Percentiles rank a stretch among this genome's conserved stretches.
Evolutionary conservation across 2,113 vertebrate genomes (phyloP).

Genomic region (Ptilorrhoa leucosticta): DNA sequence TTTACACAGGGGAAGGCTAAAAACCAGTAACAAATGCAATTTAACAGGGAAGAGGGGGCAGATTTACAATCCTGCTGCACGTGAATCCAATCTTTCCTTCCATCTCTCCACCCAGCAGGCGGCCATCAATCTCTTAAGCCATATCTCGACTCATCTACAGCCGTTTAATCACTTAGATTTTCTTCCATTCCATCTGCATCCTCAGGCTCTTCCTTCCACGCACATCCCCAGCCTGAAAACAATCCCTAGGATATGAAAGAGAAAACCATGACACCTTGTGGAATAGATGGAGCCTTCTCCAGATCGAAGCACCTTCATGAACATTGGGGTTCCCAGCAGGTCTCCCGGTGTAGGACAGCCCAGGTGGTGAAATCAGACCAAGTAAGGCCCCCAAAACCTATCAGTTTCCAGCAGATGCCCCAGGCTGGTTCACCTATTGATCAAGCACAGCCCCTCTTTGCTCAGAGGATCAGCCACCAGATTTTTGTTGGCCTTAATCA

Average conservation of each 20-base stretch:
- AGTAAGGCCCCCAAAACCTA: background rate
- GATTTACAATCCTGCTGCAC: background rate
- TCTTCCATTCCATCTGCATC: constrained; percentile 25
- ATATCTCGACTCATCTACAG: constrained; percentile 16
- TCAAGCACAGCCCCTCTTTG: background rate
- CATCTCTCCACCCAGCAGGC: background rate
- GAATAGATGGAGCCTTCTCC: constrained; percentile 3
- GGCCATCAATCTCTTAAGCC: constrained; percentile 19
- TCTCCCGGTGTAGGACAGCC: background rate
- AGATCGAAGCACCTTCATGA: background rate
- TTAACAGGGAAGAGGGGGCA: background rate
- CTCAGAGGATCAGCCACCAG: constrained; percentile 25
- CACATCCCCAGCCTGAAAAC: constrained; percentile 27
- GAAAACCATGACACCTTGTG: constrained; percentile 52
- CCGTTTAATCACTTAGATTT: constrained; percentile 21
- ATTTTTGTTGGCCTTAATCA: constrained; percentile 50
- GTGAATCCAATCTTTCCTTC: background rate
- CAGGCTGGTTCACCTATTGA: background rate
- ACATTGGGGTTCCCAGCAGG: background rate
- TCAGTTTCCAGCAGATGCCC: background rate
- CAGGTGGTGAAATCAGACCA: background rate
- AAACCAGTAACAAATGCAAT: background rate
- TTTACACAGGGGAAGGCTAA: background rate
- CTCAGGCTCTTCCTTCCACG: constrained; percentile 19
- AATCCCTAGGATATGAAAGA: constrained; percentile 27